A percentile compares a stretch with the other conserved stretches of the same genome.
These are phyloP conservation scores for Geotrypetes seraphini DNA, from an alignment of 2,797 vertebrate genomes.

Conservation along the genomic window DNA sequence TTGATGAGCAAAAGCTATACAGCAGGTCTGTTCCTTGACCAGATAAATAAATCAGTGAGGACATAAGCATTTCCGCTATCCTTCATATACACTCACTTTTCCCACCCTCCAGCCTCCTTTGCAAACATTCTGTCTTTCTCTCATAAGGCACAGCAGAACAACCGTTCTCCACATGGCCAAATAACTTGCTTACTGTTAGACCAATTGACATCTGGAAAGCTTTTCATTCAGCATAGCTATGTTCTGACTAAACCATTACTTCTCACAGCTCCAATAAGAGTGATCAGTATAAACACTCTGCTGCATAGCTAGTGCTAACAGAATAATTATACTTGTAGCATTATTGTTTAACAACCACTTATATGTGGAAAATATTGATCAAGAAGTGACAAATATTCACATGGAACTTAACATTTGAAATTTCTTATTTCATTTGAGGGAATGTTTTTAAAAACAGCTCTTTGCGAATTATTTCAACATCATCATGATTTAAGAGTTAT, in stretches of 20 bases:
- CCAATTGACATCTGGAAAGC: conserved; percentile 30
- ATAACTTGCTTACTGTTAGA: conserved; percentile 32
- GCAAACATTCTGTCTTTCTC: too few relatives aligned
- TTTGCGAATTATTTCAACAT: too few relatives aligned
- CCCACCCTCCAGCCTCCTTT: background rate
- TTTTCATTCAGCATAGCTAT: conserved; percentile 30
- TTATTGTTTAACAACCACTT: too few relatives aligned
- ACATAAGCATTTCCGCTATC: background rate
- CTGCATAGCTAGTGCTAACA: conserved; percentile 15
- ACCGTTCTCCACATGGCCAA: conserved; percentile 5
- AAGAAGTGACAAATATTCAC: too few relatives aligned
- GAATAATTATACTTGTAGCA: conserved; percentile 31
- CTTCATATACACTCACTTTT: conserved; percentile 9
- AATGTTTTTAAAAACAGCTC: too few relatives aligned
- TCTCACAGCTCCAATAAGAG: conserved; percentile 27
- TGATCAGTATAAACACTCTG: conserved; percentile 27
- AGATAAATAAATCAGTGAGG: conserved; percentile 6
- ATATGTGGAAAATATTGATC: too few relatives aligned
- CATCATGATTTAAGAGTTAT: too few relatives aligned
- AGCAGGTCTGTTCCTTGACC: too few relatives aligned
- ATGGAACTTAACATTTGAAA: too few relatives aligned
- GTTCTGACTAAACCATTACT: conserved; percentile 30
- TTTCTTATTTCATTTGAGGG: too few relatives aligned
- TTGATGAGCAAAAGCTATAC: too few relatives aligned
- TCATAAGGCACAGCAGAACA: too few relatives aligned